Conservation (phyloP, 2,888 invertebrate genomes). For the Drosophila rubida region DNA sequence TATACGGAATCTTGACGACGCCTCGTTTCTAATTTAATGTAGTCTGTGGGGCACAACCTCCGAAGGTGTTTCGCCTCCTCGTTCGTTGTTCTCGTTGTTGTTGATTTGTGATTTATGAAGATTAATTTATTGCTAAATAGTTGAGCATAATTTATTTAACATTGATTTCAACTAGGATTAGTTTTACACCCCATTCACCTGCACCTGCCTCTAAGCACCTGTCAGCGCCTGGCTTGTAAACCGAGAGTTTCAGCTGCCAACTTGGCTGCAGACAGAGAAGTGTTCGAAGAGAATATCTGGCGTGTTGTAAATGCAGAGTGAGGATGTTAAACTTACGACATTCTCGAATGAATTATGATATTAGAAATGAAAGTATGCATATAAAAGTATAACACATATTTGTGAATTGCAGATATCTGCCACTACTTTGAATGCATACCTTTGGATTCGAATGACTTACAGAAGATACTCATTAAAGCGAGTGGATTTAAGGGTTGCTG, state of each 20-base stretch:
- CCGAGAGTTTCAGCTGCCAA: slow-evolving; percentile 10
- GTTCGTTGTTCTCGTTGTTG: slow-evolving; percentile 60
- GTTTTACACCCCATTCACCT: slow-evolving; percentile 40
- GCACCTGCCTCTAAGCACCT: slow-evolving; percentile 29
- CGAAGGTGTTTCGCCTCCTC: slow-evolving; percentile 19
- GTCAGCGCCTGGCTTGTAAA: slow-evolving; percentile 19
- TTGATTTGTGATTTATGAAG: slow-evolving; percentile 84
- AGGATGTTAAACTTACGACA: not conserved
- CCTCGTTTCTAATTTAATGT: slow-evolving; percentile 78
- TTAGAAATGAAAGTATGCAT: too few species aligned
- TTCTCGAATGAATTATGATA: too few species aligned
- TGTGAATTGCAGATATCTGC: too few species aligned
- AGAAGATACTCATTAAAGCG: slow-evolving; percentile 2
- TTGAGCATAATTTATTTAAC: slow-evolving; percentile 80
- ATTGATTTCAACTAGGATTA: slow-evolving; percentile 76
- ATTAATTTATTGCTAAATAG: slow-evolving; percentile 83
- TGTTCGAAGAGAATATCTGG: not conserved
- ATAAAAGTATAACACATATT: too few species aligned
- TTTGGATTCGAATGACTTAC: not conserved
- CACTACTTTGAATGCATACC: too few species aligned
- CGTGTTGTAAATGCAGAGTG: not conserved
- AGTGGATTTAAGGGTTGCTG: slow-evolving; percentile 40
- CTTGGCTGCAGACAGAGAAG: not conserved
- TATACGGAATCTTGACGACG: slow-evolving; percentile 83
- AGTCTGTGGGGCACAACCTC: slow-evolving; percentile 46